Evolutionary conservation across 92 coral and sea anemone species (phyloP).

Genomic region (Pocillopora meandrina): DNA sequence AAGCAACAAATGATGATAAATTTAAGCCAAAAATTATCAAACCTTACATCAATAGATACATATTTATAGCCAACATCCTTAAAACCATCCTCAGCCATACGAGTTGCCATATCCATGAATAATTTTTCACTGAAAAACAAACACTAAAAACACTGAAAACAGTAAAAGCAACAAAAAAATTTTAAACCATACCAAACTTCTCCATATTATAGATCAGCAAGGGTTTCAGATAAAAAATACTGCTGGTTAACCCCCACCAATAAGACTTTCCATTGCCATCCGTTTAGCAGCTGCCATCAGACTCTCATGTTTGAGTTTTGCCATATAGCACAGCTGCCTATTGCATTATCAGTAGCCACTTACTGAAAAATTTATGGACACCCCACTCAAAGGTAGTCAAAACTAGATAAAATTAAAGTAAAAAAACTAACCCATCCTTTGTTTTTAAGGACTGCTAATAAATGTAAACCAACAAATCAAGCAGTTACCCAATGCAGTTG

Average conservation of each 20-base stretch:
- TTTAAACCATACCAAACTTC: neutral
- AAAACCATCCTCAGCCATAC: conserved; percentile 85
- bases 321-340: no score
- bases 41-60: conserved; percentile 91
- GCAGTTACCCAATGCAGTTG: conserved; percentile 82
- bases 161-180: neutral
- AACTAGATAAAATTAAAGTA: no score
- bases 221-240: neutral
- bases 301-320: no score
- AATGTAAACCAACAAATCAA: neutral
- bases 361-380: no score
- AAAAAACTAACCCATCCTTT: no score
- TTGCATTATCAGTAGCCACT: no score
- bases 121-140: conserved; percentile 74
- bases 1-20: no score
- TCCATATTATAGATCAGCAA: neutral
- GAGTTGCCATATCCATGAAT: conserved; percentile 93
- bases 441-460: neutral
- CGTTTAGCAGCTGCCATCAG: no score
- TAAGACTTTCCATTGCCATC: no score
- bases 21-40: no score
- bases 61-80: conserved; percentile 86
- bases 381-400: no score
- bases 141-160: neutral
- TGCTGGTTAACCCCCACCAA: neutral